A percentile compares a stretch with the other conserved stretches of the same genome.
Conservation (phyloP, 2,797 vertebrate genomes). For the Acanthopagrus latus region DNA sequence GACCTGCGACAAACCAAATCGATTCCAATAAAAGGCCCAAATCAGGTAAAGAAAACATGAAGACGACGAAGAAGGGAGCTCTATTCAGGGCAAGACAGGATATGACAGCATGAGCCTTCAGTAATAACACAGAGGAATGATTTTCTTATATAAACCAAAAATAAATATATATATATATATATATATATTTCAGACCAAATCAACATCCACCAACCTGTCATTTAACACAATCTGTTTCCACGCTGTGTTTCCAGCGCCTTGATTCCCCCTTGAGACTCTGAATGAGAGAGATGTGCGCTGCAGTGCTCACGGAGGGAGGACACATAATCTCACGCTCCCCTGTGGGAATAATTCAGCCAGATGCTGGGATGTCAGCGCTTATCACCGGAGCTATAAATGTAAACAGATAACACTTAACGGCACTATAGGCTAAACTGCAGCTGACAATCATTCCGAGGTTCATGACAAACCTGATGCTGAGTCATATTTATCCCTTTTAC, state of each 20-base stretch:
- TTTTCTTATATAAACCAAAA: neutral
- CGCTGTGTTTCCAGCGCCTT: slow-evolving; percentile 26
- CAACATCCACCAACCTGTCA: slow-evolving; percentile 29
- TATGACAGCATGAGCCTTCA: no score
- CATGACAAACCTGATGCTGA: neutral
- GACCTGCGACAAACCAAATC: neutral
- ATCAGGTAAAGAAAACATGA: neutral
- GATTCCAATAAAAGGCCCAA: neutral
- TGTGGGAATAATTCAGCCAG: slow-evolving; percentile 62
- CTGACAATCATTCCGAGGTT: neutral
- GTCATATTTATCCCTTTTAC: neutral
- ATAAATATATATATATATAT: neutral
- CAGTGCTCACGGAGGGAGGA: slow-evolving; percentile 26
- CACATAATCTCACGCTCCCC: slow-evolving; percentile 50
- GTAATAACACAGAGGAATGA: neutral
- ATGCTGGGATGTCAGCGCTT: slow-evolving; percentile 60
- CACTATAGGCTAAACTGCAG: neutral
- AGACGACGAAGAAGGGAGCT: neutral
- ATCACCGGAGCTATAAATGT: slow-evolving; percentile 51
- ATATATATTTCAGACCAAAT: neutral
- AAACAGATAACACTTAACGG: slow-evolving; percentile 33
- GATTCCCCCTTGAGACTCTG: slow-evolving; percentile 51
- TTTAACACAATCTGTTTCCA: slow-evolving; percentile 47
- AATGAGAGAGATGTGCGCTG: slow-evolving; percentile 51
- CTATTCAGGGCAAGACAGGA: neutral